Base-by-base conservation (phyloP, 2,797 vertebrate genomes). In the Mus spretus region DNA sequence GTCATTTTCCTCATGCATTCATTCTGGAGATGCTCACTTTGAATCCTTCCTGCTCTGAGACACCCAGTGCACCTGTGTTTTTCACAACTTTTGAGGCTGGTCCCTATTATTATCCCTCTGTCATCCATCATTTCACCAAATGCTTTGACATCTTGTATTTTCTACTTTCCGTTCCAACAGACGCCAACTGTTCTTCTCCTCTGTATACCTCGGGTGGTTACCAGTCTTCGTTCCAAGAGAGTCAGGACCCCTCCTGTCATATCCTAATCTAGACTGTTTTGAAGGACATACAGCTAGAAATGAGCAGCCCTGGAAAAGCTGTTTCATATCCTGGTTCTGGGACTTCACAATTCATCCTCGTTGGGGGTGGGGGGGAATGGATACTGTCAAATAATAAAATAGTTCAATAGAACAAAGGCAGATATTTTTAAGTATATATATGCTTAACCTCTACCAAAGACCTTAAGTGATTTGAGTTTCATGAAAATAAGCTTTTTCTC, bases 101-200 rank as follows among this genome's bases (percentile, higher is more conserved):
- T 82, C 89, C 85, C 95, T 84, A 57, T 93, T 93, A 96, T 95
- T 93, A 93, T 95, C 86, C 59, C 65, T 86, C 89, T 90, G 78
- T 84, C 94, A 97, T 89, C 95, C 94, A 93, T 97, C 97, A 97
- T 95, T 72, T 93, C 94, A 78, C 92, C 92, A 80, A 95, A 95
- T 55, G 67, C 93, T 74, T 70, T 95, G 89, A 93, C 96, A 97
- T 85, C 80, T 83, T 92, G 34, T 55, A 40, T 88, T 92, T 91
- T 94, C 92, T 72, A 50, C 28, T 96, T 95, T 59, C 90, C 44
- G 55, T 94, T 96, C 85, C 89, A 92, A 91, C 44, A 91, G 26
- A 31, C 86, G 31, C 90, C 95, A 78, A 93, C 83, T 50, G 88
- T 44, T 89, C 59, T 6, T 90, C 55, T 93, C 77, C 50, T 89